Percentiles rank a stretch among this genome's conserved stretches.
Evolutionary conservation across 2,888 invertebrate genomes (phyloP).

Genomic region (Drosophila anceps): DNA sequence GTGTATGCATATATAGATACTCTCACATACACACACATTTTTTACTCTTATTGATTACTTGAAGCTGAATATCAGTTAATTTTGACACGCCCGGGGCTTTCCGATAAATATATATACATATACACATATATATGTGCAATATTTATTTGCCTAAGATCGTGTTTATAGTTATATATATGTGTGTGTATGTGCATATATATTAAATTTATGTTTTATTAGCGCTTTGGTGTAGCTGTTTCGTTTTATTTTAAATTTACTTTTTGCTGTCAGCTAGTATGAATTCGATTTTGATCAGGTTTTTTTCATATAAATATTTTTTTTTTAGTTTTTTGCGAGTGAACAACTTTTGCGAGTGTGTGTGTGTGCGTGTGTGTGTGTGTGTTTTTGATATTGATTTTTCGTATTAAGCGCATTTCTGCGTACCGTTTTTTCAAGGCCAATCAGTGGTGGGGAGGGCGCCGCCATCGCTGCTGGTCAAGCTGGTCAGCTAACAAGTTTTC

Average conservation of each 20-base stretch:
- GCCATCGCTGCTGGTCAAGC: conserved; percentile 46
- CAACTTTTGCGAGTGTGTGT: conserved; percentile 37
- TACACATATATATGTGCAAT: conserved; percentile 9
- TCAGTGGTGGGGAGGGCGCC: conserved; percentile 29
- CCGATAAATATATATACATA: background rate
- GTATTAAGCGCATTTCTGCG: conserved; percentile 81
- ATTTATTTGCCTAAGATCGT: conserved; percentile 43
- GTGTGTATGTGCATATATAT: conserved; percentile 20
- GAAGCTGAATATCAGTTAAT: conserved; percentile 16
- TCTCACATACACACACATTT: background rate
- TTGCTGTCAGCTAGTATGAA: conserved; percentile 56
- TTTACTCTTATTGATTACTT: background rate
- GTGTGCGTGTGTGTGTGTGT: conserved; percentile 36
- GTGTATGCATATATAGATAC: background rate
- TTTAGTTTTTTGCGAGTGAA: conserved; percentile 29
- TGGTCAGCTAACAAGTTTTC: conserved; percentile 70
- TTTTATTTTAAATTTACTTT: conserved; percentile 39
- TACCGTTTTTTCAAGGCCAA: conserved; percentile 78
- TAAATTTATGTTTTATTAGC: conserved; percentile 58
- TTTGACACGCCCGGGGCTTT: conserved; percentile 25
- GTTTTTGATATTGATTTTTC: conserved; percentile 78
- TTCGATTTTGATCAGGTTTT: conserved; percentile 65
- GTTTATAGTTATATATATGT: conserved; percentile 13
- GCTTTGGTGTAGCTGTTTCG: conserved; percentile 55
- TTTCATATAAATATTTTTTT: conserved; percentile 54